A percentile compares a stretch with the other conserved stretches of the same genome.
Evolutionary conservation across 1,140 invertebrate species (phyloP).

Genomic region (Chironomus tepperi): DNA sequence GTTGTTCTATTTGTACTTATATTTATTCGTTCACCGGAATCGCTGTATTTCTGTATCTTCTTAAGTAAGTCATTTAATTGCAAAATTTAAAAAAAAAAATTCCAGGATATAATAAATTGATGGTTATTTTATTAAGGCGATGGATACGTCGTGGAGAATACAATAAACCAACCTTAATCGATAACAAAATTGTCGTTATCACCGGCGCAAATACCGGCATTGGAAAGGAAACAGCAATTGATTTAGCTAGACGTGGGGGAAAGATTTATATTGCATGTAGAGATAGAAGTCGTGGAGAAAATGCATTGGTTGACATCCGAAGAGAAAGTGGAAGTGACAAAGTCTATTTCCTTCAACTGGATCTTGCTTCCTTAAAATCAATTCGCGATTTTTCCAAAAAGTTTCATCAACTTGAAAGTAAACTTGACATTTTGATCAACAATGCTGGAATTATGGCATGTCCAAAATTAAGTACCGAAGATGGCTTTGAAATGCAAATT

Average conservation of each 20-base stretch:
- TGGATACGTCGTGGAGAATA: slow-evolving; percentile 44
- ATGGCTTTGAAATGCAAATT: slow-evolving; percentile 75
- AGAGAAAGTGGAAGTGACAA: slow-evolving; percentile 65
- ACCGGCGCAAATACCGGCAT: slow-evolving; percentile 84
- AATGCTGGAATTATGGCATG: slow-evolving; percentile 79
- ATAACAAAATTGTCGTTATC: slow-evolving; percentile 68
- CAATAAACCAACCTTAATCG: slow-evolving; percentile 40
- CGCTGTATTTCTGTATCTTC: not conserved
- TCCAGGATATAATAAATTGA: too few species aligned
- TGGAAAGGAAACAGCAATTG: slow-evolving; percentile 70
- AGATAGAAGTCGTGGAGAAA: slow-evolving; percentile 57
- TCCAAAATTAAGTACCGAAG: slow-evolving; percentile 54
- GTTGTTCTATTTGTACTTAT: not conserved
- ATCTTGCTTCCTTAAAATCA: slow-evolving; percentile 70
- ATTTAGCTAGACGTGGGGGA: slow-evolving; percentile 63
- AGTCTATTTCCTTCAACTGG: slow-evolving; percentile 71
- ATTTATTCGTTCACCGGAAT: not conserved
- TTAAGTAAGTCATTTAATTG: not conserved
- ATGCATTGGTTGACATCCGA: slow-evolving; percentile 58
- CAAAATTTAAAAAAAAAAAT: too few species aligned
- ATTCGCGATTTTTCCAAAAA: slow-evolving; percentile 61
- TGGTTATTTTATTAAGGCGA: slow-evolving; percentile 41
- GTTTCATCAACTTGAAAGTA: slow-evolving; percentile 23
- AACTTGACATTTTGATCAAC: slow-evolving; percentile 64
- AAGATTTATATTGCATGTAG: slow-evolving; percentile 77